A percentile compares a stretch with the other conserved stretches of the same genome.
Conservation (phyloP, 2,113 vertebrate genomes). For the pig (Sus scrofa) region T2T-Sscrofa CM000824.6:120606001-120606500, state of each 20-base stretch:
- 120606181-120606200: neutral
- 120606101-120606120: neutral
- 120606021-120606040: neutral
- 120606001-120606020: neutral
- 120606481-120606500: neutral
- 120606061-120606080: neutral
- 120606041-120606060: neutral
- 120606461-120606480: conserved; percentile 40
- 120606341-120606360: neutral
- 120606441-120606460: conserved; percentile 18
- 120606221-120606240: conserved; percentile 39
- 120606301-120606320: neutral
- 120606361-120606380: neutral
- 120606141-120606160: neutral
- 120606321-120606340: neutral
- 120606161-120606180: conserved; percentile 15
- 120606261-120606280: conserved; percentile 26
- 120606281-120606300: neutral
- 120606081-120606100: neutral
- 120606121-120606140: conserved; percentile 8
- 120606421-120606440: neutral
- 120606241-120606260: conserved; percentile 53
- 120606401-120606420: neutral
- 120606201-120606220: neutral
- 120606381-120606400: conserved; percentile 35